Evolutionary conservation across 2,113 vertebrate species (phyloP).

Genomic region (Varanus komodoensis): DNA sequence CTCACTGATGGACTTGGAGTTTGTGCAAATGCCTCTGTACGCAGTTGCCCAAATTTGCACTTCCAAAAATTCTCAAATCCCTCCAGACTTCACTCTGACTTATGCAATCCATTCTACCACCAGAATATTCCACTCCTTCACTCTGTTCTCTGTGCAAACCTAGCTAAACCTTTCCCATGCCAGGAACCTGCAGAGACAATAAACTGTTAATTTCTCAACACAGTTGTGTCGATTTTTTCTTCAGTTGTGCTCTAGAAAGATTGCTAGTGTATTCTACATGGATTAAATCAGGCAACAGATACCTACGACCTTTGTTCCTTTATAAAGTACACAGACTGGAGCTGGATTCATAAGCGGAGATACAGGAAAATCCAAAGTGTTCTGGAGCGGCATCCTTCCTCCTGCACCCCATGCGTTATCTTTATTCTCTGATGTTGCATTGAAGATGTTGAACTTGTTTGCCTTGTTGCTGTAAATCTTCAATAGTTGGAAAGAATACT

Average conservation of each 20-base stretch:
- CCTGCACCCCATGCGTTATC: slow-evolving; percentile 37
- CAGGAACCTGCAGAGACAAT: neutral
- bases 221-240: neutral
- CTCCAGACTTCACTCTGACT: neutral
- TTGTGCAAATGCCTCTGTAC: no score
- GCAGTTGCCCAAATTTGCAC: no score
- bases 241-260: neutral
- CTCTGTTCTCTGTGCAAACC: neutral
- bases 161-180: neutral
- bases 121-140: neutral
- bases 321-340: neutral
- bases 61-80: no score
- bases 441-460: slow-evolving; percentile 42
- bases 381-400: neutral
- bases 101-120: neutral
- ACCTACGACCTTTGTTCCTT: neutral
- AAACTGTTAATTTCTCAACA: neutral
- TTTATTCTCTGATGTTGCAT: slow-evolving; percentile 43
- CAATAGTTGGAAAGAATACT: slow-evolving; percentile 47
- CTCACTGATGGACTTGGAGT: no score
- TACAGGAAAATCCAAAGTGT: neutral
- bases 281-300: neutral
- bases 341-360: neutral
- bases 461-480: slow-evolving; percentile 47
- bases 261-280: neutral